These are phyloP conservation scores for Thera obeliscata DNA, from an alignment of 2,888 invertebrate genomes.

Conservation along the genomic window DNA sequence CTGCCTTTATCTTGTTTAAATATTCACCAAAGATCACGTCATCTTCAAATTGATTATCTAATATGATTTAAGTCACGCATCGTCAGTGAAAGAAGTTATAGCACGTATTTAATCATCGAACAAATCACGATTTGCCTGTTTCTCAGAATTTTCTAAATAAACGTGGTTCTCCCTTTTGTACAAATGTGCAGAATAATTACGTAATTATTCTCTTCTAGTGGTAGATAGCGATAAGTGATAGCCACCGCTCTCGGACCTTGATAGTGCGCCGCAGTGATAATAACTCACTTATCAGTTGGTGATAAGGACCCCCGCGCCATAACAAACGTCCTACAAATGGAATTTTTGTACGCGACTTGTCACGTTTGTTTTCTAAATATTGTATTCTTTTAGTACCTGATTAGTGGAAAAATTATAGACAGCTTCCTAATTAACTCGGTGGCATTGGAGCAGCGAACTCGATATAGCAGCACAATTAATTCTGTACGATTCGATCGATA, in stretches of 20 bases:
- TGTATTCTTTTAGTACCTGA: slow-evolving; percentile 17
- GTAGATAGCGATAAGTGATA: slow-evolving; percentile 46
- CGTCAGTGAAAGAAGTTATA: background rate
- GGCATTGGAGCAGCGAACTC: slow-evolving; percentile 29
- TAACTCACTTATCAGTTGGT: slow-evolving; percentile 55
- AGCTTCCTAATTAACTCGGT: slow-evolving; percentile 34
- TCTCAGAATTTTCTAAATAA: background rate
- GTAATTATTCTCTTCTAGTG: slow-evolving; percentile 39
- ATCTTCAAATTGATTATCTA: slow-evolving; percentile 5
- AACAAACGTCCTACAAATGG: slow-evolving; percentile 48
- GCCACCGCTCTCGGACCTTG: slow-evolving; percentile 57
- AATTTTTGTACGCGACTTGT: slow-evolving; percentile 35
- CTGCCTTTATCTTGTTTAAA: background rate
- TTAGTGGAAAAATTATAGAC: slow-evolving; percentile 35
- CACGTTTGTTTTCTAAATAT: slow-evolving; percentile 6
- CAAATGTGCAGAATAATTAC: slow-evolving; percentile 5
- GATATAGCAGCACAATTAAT: slow-evolving; percentile 15
- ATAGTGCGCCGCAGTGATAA: slow-evolving; percentile 56
- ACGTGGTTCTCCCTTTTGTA: background rate
- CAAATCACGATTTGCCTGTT: background rate
- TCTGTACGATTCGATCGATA: background rate
- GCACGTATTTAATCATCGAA: slow-evolving; percentile 4
- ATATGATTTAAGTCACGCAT: slow-evolving; percentile 15
- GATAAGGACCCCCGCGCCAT: slow-evolving; percentile 59
- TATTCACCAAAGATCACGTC: background rate